phyloP scores from a whole-genome alignment of 2,797 vertebrate genomes.

The Cheirogaleus major region DNA sequence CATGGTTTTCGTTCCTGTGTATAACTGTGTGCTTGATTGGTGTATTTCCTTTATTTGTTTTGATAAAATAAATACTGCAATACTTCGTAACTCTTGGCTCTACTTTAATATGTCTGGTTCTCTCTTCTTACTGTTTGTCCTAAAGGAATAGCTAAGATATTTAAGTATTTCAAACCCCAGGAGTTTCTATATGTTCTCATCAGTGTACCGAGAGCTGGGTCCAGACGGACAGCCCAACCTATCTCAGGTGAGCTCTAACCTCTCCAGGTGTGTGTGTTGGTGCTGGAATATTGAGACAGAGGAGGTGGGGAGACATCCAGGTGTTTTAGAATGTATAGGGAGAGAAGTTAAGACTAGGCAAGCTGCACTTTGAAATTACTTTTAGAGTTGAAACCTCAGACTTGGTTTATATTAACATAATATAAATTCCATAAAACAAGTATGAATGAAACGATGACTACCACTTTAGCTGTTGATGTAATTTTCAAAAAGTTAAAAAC shows the following conservation, averaged over 20 bases:
- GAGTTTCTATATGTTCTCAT: not conserved
- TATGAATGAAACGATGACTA: not conserved
- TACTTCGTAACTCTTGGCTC: not conserved
- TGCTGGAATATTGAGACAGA: not conserved
- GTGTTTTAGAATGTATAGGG: not conserved
- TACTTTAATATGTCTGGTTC: not conserved
- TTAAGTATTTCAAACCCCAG: not conserved
- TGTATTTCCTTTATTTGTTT: not conserved
- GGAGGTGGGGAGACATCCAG: not conserved
- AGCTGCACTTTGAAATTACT: not conserved
- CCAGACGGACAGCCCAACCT: not conserved
- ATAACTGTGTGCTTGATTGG: not conserved
- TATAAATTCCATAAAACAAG: not conserved
- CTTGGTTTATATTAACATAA: not conserved
- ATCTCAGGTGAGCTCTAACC: not conserved
- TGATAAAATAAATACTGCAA: not conserved
- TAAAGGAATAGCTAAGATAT: not conserved
- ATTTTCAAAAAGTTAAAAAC: slow-evolving; percentile 20
- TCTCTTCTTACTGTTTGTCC: not conserved
- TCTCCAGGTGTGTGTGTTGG: not conserved
- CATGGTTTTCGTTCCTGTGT: not conserved
- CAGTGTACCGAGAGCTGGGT: not conserved
- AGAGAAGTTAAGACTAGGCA: not conserved
- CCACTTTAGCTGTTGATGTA: not conserved
- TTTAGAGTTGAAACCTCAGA: not conserved